Percentiles rank a stretch among this genome's conserved stretches.
phyloP scores from a whole-genome alignment of 92 coral and sea anemone species.

The Palythoa caribaeorum region DNA sequence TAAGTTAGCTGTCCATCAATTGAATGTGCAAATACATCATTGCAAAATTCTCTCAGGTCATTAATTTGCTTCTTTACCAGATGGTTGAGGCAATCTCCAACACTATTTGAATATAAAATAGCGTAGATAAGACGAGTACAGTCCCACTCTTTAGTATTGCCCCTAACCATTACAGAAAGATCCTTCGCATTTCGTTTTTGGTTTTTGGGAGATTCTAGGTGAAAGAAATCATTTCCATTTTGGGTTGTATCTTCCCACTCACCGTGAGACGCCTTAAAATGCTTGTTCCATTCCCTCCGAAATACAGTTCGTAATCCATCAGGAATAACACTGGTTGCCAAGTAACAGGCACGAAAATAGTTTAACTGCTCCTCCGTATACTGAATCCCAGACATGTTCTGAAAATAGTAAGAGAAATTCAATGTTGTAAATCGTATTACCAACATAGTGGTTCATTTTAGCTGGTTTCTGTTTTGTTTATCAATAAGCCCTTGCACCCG shows the following conservation, averaged over 20 bases:
- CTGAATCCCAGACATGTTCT: conserved; percentile 1
- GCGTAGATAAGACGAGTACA: conserved; percentile 60
- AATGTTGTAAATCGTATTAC: too few relatives aligned
- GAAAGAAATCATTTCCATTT: conserved; percentile 41
- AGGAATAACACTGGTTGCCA: too few relatives aligned
- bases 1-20: conserved; percentile 39
- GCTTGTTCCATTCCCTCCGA: too few relatives aligned
- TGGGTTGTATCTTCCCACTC: conserved; percentile 40
- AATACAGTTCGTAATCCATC: too few relatives aligned
- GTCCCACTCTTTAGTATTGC: too few relatives aligned
- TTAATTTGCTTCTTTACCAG: background rate
- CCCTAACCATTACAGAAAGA: conserved; percentile 36
- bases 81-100: too few relatives aligned
- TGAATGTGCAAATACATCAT: too few relatives aligned
- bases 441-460: too few relatives aligned
- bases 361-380: conserved; percentile 57
- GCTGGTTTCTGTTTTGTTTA: too few relatives aligned
- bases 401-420: background rate
- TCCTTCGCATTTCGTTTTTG: conserved; percentile 13
- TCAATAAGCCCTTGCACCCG: too few relatives aligned
- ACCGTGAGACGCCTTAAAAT: too few relatives aligned
- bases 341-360: conserved; percentile 63
- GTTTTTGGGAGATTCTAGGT: conserved; percentile 27
- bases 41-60: conserved; percentile 39
- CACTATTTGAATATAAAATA: conserved; percentile 54